Base-by-base conservation (phyloP, 2,113 vertebrate genomes). In the Sapajus apella region DNA sequence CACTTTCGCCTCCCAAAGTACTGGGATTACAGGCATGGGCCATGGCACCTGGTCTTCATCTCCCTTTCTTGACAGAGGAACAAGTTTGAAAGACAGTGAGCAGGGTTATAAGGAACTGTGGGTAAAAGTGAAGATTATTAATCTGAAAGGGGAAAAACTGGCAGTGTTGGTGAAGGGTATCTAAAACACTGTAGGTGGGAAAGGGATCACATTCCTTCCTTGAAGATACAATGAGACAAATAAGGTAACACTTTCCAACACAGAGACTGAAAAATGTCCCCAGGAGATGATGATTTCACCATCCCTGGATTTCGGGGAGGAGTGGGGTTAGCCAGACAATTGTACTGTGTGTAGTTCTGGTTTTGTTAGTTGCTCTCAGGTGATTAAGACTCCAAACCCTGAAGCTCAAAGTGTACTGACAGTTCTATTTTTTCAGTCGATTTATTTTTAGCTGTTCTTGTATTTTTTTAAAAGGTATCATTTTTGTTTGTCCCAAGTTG, bases 361-460 rank as follows among this genome's bases (percentile, higher is more conserved):
- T 50, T 91, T 92, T 79, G n/a, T 32, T 64, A 79, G 32, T 35
- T 90, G 50, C 87, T 50, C 64, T 92, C 79, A 6, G n/a, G 8
- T 79, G 66, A 97, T 83, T 52, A 87, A 95, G 30, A 79, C 61
- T 61, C 50, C 61, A 47, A 45, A 73, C 20, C 14, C 92, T 43
- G 18, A 87, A 92, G 83, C 27, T 94, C 61, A 32, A 83, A 90
- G 84, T 55, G 35, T 27, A 47, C 25, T 37, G 23, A 76, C 50
- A 87, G 43, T 97, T 93, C 25, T 90, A 52, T n/a, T 80, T 94
- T 32, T 73, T 84, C 43, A 72, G 47, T 55, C 20, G 61, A 64
- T 77, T 94, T 88, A 81, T 40, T 90, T 85, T 82, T 56, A 87
- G 84, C 45, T 96, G 16, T 92, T 94, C 40, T 93, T 77, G 55